These are phyloP conservation scores for Isoperla grammatica DNA, from an alignment of 2,888 invertebrate genomes.

Conservation along the genomic window DNA sequence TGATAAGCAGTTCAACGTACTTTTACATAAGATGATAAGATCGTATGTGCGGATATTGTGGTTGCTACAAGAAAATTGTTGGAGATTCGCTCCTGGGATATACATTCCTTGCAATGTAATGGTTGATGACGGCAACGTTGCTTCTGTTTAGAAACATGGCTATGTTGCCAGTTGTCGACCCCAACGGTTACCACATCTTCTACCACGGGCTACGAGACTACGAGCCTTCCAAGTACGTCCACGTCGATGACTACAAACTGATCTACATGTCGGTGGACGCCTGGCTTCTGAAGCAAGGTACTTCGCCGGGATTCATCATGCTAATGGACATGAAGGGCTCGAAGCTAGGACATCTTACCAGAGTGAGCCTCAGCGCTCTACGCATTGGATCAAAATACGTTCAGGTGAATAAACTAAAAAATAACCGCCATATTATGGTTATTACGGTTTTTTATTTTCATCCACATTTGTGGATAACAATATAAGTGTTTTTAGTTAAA, in stretches of 20 bases:
- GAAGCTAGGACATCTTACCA: slow-evolving; percentile 54
- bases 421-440: no score
- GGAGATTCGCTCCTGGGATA: no score
- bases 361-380: slow-evolving; percentile 55
- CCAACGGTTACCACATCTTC: slow-evolving; percentile 55
- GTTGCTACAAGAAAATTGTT: no score
- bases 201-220: slow-evolving; percentile 55
- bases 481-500: no score
- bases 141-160: slow-evolving; percentile 48
- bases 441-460: no score
- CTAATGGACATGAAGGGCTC: slow-evolving; percentile 64
- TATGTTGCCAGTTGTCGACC: slow-evolving; percentile 52
- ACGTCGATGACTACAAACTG: slow-evolving; percentile 55
- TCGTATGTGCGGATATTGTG: no score
- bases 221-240: slow-evolving; percentile 53
- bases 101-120: no score
- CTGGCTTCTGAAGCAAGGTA: slow-evolving; percentile 33
- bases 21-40: no score
- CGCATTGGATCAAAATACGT: slow-evolving; percentile 60
- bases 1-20: no score
- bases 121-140: neutral
- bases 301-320: slow-evolving; percentile 58
- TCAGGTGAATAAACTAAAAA: slow-evolving; percentile 36
- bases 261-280: slow-evolving; percentile 45
- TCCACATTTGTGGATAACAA: no score